Percentiles rank a stretch among this genome's conserved stretches.
These are phyloP conservation scores for Tiaroga cobitis DNA, from an alignment of 2,797 vertebrate genomes.

Conservation along the genomic window DNA sequence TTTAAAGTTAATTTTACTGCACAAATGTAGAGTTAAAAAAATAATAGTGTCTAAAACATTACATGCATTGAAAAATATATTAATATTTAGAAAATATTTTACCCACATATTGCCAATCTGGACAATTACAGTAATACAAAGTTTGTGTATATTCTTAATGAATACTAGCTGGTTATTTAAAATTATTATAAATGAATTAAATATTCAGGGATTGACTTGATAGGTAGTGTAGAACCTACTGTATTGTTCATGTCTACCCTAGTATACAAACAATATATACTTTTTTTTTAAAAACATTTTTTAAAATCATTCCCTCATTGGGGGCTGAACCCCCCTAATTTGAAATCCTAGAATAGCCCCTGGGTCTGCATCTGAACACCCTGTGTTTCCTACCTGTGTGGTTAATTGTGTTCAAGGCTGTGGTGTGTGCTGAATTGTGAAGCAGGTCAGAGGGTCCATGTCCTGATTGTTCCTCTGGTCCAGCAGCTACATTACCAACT, in stretches of 20 bases:
- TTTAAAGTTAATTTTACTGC: no score
- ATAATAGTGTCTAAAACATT: no score
- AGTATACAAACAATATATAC: background rate
- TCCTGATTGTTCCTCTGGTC: conserved; percentile 44
- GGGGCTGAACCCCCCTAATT: no score
- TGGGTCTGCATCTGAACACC: background rate
- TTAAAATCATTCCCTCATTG: no score
- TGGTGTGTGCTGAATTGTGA: conserved; percentile 30
- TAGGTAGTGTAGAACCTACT: background rate
- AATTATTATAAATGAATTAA: background rate
- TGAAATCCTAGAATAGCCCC: background rate
- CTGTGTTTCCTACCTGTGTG: conserved; percentile 45
- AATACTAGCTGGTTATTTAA: background rate
- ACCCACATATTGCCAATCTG: no score
- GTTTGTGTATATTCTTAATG: no score
- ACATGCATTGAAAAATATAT: no score
- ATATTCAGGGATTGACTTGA: background rate
- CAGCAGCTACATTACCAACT: conserved; percentile 29
- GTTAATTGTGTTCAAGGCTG: conserved; percentile 41
- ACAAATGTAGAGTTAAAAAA: no score
- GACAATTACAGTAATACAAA: no score
- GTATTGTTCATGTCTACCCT: background rate
- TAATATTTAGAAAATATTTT: no score
- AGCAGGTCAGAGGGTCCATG: conserved; percentile 31
- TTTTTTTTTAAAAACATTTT: no score